These are phyloP conservation scores for Forbesichthys papilliferus DNA, from an alignment of 2,113 vertebrate genomes.

Conservation along the genomic window DNA sequence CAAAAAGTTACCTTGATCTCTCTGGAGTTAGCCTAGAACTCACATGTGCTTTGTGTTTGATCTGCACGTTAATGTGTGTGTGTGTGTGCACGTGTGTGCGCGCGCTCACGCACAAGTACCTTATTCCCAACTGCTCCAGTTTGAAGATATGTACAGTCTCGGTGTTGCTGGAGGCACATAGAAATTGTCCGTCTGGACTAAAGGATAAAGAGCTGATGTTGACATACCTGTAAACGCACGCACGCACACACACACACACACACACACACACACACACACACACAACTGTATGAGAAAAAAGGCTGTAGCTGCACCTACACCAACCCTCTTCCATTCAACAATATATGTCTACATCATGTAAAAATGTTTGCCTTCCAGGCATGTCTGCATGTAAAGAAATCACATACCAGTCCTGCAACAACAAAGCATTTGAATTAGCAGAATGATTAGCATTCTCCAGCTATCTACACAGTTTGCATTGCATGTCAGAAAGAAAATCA, in stretches of 20 bases:
- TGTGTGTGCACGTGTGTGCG: constrained; percentile 1
- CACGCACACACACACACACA: constrained; percentile 20
- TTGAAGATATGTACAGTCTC: constrained; percentile 96
- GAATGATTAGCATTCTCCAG: no score
- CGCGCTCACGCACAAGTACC: constrained; percentile 65
- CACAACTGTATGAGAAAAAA: neutral
- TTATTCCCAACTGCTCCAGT: constrained; percentile 82
- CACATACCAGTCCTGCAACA: neutral
- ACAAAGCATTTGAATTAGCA: neutral
- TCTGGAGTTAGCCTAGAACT: no score
- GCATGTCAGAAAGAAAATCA: no score
- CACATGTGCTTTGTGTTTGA: no score
- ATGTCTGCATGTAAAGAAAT: neutral
- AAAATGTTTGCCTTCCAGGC: constrained; percentile 1
- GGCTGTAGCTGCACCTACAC: neutral
- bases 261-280: constrained; percentile 17
- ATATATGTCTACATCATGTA: neutral
- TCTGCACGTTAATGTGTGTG: neutral
- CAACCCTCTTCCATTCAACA: neutral
- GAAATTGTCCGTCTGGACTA: constrained; percentile 91
- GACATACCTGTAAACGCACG: constrained; percentile 84
- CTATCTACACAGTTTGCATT: no score
- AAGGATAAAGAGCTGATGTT: constrained; percentile 93
- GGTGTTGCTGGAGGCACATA: constrained; percentile 96
- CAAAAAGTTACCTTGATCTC: no score